Evolutionary conservation across 2,888 invertebrate genomes (phyloP).

Genomic region (Incurvaria masculella): DNA sequence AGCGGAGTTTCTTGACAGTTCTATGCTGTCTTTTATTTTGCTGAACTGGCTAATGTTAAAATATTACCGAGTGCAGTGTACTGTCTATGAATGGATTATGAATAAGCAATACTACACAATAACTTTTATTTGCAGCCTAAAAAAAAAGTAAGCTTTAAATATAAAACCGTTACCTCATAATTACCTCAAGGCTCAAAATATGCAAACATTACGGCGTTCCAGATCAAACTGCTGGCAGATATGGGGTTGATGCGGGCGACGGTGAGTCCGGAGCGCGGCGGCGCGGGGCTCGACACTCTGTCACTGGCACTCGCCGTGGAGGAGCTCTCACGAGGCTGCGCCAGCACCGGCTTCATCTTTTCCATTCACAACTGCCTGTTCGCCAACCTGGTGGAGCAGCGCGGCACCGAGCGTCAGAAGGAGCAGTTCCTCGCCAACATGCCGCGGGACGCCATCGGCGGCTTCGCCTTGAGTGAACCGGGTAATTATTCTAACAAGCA

Average conservation of each 20-base stretch:
- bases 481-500: slow-evolving; percentile 49
- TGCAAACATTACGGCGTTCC: too few relatives aligned
- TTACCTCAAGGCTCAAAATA: too few relatives aligned
- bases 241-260: slow-evolving; percentile 69
- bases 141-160: too few relatives aligned
- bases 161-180: too few relatives aligned
- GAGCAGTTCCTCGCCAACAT: slow-evolving; percentile 61
- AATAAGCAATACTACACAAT: too few relatives aligned
- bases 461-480: slow-evolving; percentile 79
- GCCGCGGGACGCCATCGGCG: slow-evolving; percentile 64
- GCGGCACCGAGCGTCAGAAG: slow-evolving; percentile 65
- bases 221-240: slow-evolving; percentile 67
- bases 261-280: slow-evolving; percentile 63
- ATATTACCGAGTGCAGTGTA: too few relatives aligned
- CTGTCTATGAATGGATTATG: too few relatives aligned
- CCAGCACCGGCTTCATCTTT: slow-evolving; percentile 70
- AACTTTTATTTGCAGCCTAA: too few relatives aligned
- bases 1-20: too few relatives aligned
- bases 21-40: background rate
- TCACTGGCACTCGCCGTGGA: slow-evolving; percentile 73
- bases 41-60: too few relatives aligned
- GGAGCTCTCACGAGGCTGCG: slow-evolving; percentile 75
- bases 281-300: slow-evolving; percentile 65
- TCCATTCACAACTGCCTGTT: slow-evolving; percentile 79
- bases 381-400: slow-evolving; percentile 63